These are phyloP conservation scores for Geopemphigus sp. DNA, from an alignment of 1,140 invertebrate genomes.

Conservation along the genomic window DNA sequence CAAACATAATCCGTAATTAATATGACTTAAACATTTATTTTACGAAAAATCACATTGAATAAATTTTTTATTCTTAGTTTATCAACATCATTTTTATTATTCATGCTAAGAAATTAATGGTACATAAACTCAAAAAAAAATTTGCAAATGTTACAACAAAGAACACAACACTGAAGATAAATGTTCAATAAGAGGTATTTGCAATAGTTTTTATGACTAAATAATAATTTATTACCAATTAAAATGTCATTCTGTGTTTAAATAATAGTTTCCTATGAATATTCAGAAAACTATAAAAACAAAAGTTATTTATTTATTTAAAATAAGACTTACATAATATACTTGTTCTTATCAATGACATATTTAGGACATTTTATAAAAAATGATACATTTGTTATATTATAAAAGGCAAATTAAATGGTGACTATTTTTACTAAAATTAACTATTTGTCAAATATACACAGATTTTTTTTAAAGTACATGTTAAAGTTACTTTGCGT, in stretches of 20 bases:
- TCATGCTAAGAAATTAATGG: neutral
- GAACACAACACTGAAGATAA: neutral
- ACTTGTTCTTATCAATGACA: too few species aligned
- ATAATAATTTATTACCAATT: neutral
- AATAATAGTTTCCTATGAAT: neutral
- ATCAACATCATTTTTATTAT: constrained; percentile 1
- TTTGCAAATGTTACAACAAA: too few species aligned
- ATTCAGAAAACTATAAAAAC: too few species aligned
- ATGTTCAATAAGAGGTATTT: neutral
- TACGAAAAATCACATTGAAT: neutral
- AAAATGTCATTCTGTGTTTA: neutral
- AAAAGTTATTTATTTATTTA: too few species aligned
- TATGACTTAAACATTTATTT: neutral
- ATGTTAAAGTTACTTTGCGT: too few species aligned
- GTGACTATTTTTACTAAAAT: too few species aligned
- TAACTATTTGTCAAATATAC: too few species aligned
- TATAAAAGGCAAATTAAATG: too few species aligned
- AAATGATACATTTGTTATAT: too few species aligned
- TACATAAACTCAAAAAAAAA: neutral
- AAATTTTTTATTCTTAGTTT: neutral
- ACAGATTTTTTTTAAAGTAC: too few species aligned
- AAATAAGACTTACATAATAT: too few species aligned
- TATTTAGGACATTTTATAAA: too few species aligned
- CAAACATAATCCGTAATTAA: neutral
- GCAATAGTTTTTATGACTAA: neutral